These are phyloP conservation scores for Falco rusticolus DNA, from an alignment of 2,797 vertebrate species.

Conservation along the genomic window DNA sequence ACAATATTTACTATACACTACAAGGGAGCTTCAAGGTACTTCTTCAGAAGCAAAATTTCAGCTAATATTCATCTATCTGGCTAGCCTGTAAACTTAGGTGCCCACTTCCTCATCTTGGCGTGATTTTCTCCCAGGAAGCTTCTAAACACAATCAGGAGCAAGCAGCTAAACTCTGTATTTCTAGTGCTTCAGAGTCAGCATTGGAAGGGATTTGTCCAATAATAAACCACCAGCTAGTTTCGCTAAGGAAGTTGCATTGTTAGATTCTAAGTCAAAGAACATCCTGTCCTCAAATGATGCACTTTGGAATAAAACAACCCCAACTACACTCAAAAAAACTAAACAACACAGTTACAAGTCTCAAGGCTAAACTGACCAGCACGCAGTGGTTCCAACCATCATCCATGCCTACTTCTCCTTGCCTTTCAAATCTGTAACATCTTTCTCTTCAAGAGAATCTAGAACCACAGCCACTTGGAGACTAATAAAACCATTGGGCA, in stretches of 20 bases:
- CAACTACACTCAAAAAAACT: background rate
- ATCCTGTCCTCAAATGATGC: background rate
- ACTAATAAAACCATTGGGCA: constrained; percentile 45
- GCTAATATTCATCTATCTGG: background rate
- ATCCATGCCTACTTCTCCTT: background rate
- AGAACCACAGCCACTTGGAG: constrained; percentile 23
- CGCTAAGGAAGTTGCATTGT: constrained; percentile 7
- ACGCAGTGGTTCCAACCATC: background rate
- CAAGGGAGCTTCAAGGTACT: constrained; percentile 17
- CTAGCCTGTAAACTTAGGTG: constrained; percentile 1
- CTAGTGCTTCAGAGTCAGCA: background rate
- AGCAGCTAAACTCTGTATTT: background rate
- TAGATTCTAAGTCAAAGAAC: background rate
- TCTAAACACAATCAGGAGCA: background rate
- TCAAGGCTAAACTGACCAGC: constrained; percentile 32
- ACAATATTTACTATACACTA: constrained; percentile 16
- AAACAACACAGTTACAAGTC: background rate
- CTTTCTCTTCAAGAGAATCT: background rate
- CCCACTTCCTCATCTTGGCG: background rate
- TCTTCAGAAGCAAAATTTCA: constrained; percentile 16
- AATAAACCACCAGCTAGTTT: background rate
- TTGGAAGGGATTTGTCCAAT: background rate
- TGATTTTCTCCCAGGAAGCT: background rate
- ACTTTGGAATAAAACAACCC: background rate
- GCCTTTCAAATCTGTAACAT: background rate